phyloP scores from a whole-genome alignment of 1,140 invertebrate genomes.

The Ceratoteleas bidentatus region DNA sequence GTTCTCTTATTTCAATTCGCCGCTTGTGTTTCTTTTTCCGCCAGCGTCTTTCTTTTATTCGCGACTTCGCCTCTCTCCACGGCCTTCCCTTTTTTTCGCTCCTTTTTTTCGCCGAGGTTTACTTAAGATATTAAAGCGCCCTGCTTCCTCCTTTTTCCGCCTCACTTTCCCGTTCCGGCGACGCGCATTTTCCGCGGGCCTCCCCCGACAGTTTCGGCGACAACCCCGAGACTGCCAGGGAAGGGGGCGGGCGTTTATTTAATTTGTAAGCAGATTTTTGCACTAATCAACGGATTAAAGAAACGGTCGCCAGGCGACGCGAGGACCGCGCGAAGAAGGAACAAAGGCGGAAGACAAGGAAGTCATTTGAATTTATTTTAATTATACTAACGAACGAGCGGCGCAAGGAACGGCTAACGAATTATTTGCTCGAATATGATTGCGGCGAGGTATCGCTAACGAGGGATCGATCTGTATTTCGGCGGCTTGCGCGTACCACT shows the following conservation, averaged over 20 bases:
- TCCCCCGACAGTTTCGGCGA: background rate
- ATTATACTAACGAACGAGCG: slow-evolving; percentile 80
- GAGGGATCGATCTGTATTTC: slow-evolving; percentile 74
- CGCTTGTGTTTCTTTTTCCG: slow-evolving; percentile 72
- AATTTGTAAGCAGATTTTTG: slow-evolving; percentile 82
- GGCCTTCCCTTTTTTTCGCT: slow-evolving; percentile 28
- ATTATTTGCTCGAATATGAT: slow-evolving; percentile 81
- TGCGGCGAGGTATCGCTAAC: slow-evolving; percentile 77
- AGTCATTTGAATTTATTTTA: slow-evolving; percentile 82
- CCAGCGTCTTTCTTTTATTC: slow-evolving; percentile 57
- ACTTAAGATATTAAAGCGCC: slow-evolving; percentile 81
- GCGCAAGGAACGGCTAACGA: slow-evolving; percentile 75
- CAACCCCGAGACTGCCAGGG: too few species aligned
- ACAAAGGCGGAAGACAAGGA: slow-evolving; percentile 76
- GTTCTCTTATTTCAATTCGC: slow-evolving; percentile 77
- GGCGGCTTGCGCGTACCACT: slow-evolving; percentile 41
- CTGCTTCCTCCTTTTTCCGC: slow-evolving; percentile 63
- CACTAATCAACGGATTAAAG: slow-evolving; percentile 81
- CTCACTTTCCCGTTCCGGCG: slow-evolving; percentile 57
- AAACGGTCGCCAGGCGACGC: slow-evolving; percentile 51
- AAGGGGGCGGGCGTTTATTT: slow-evolving; percentile 71
- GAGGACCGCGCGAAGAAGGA: slow-evolving; percentile 56
- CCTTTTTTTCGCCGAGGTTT: slow-evolving; percentile 74
- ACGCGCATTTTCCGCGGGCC: slow-evolving; percentile 23
- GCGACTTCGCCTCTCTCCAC: background rate